Evolutionary conservation across 2,797 vertebrate genomes (phyloP).

Genomic region (Eutrigla gurnardus): DNA sequence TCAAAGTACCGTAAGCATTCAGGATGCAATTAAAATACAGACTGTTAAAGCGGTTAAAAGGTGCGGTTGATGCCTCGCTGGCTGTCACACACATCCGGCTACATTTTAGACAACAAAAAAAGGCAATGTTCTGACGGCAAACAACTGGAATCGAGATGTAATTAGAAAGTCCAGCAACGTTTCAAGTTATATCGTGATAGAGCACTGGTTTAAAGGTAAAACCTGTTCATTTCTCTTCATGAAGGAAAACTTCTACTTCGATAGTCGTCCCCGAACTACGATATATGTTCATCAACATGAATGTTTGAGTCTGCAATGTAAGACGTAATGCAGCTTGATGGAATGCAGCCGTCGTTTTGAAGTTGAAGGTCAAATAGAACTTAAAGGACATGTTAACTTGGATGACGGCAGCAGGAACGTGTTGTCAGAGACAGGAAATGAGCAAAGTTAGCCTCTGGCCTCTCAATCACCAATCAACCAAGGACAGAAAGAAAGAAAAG

Average conservation of each 20-base stretch:
- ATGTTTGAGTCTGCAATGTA: not conserved
- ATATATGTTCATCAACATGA: not conserved
- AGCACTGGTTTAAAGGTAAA: not conserved
- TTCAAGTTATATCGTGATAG: not conserved
- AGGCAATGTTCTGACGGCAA: not conserved
- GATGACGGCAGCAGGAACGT: conserved; percentile 31
- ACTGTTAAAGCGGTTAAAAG: conserved; percentile 25
- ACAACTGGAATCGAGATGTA: not conserved
- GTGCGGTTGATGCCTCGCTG: conserved; percentile 6
- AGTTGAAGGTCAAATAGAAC: not conserved
- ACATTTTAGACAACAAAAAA: conserved; percentile 19
- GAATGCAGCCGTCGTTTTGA: not conserved
- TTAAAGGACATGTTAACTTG: conserved; percentile 7
- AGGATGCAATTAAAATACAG: conserved; percentile 64
- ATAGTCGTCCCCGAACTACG: not conserved
- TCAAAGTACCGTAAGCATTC: conserved; percentile 52
- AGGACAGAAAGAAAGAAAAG: not conserved
- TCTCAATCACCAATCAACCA: conserved; percentile 15
- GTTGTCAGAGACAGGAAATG: conserved; percentile 44
- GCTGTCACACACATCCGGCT: conserved; percentile 32
- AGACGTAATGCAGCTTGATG: not conserved
- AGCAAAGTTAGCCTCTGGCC: conserved; percentile 41
- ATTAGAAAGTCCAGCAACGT: conserved; percentile 1
- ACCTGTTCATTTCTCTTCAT: not conserved
- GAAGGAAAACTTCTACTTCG: not conserved